Base-by-base conservation (phyloP, 2,888 invertebrate genomes). In the Mayetiola destructor region DNA sequence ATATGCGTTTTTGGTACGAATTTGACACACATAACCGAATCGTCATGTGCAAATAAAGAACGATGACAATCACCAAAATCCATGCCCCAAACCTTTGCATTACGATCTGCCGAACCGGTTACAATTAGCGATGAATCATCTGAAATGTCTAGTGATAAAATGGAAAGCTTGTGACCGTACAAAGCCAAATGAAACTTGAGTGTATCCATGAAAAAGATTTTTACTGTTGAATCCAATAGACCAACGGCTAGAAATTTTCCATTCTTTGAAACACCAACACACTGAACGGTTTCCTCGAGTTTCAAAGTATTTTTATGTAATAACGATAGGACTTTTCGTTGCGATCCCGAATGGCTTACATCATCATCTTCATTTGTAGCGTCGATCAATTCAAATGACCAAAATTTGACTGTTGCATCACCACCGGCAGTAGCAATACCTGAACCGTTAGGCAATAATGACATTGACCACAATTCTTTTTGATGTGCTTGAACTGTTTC, bases 11-110 rank as follows among this genome's bases (percentile, higher is more conserved):
- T 82, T 0, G 91, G 88, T 20, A 95, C 82, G 68, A 99, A 99
- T 65, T 85, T 82, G 32, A 97, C 69, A 32, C 86, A 81, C 59
- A 91, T 93, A 10, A 99, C 83, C 0, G 94, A 89, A 70, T 95
- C 94, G 65, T 96, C 93, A 70, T 99, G 97, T 0, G 95, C 96
- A 71, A 95, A 92, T 63, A 97, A 78, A 0, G 94, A 94, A 66
- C 82, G 83, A 73, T 94, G 96, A 64, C 95, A 96, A 71, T 99
- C 95, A n/a, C 97, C 97, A 70, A 94, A 97, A 73, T 97, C 95
- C 74, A 97, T 79, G 35, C 97, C 97, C 97, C 97, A 99, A 60
- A 99, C 84, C 76, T 96, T 95, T 29, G 97, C 81, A 69, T 91
- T 95, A 39, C 94, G 80, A 75, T 99, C 99, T 0, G 89, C 88